These are phyloP conservation scores for Eristalinus sepulchralis DNA, from an alignment of 2,888 invertebrate species.

Conservation along the genomic window DNA sequence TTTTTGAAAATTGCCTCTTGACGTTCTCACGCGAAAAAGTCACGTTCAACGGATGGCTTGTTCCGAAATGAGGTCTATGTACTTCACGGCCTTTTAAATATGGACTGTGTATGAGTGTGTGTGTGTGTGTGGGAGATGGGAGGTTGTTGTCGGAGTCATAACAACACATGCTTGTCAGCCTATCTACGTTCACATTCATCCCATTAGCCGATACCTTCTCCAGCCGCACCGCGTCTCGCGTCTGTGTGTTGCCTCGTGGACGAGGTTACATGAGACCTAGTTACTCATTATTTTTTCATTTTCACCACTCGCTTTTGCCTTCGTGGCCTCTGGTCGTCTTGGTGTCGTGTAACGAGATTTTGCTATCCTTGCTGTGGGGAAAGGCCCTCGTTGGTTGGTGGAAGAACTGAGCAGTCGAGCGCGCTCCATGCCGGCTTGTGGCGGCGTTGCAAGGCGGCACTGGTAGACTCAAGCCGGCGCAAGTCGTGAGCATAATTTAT, in stretches of 20 bases:
- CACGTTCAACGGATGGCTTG: constrained; percentile 68
- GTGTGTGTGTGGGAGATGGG: neutral
- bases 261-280: constrained; percentile 56
- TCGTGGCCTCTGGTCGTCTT: neutral
- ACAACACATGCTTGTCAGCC: constrained; percentile 6
- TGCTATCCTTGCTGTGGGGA: constrained; percentile 11
- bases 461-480: constrained; percentile 17
- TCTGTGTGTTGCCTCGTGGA: constrained; percentile 9
- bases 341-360: constrained; percentile 37
- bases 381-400: constrained; percentile 13
- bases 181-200: constrained; percentile 44
- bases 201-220: constrained; percentile 30
- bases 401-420: constrained; percentile 8
- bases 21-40: constrained; percentile 69
- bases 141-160: constrained; percentile 11
- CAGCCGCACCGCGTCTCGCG: neutral
- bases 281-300: constrained; percentile 56
- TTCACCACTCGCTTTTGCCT: constrained; percentile 11
- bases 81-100: constrained; percentile 27
- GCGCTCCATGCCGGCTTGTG: neutral
- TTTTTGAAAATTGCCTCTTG: constrained; percentile 53
- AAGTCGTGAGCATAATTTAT: constrained; percentile 62
- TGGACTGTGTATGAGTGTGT: neutral
- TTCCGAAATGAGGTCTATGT: constrained; percentile 64
- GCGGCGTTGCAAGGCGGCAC: neutral